A percentile compares a stretch with the other conserved stretches of the same genome.
Evolutionary conservation across 2,888 invertebrate genomes (phyloP).

Genomic region (Epinotia brunnichana): DNA sequence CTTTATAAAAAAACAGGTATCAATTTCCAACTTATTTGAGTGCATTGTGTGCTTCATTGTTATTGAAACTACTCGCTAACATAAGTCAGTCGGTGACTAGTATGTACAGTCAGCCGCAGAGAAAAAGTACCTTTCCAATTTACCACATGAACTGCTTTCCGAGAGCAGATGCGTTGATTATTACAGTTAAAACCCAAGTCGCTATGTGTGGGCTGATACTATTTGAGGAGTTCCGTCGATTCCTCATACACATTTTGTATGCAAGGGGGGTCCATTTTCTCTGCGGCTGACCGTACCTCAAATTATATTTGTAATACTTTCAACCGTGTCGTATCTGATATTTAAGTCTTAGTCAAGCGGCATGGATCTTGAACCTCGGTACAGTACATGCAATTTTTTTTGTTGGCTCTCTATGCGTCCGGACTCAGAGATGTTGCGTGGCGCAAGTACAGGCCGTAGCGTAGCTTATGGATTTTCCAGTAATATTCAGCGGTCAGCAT

Average conservation of each 20-base stretch:
- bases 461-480: neutral
- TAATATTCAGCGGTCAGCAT: neutral
- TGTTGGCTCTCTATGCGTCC: slow-evolving; percentile 74
- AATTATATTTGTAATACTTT: slow-evolving; percentile 16
- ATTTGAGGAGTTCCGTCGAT: too few species aligned
- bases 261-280: too few species aligned
- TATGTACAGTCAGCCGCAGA: too few species aligned
- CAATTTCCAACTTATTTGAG: too few species aligned
- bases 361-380: slow-evolving; percentile 79
- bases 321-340: slow-evolving; percentile 61
- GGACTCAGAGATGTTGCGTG: slow-evolving; percentile 67
- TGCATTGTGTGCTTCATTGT: neutral
- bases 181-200: too few species aligned
- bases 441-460: slow-evolving; percentile 52
- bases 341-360: slow-evolving; percentile 61
- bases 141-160: too few species aligned
- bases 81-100: neutral
- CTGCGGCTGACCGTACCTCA: too few species aligned
- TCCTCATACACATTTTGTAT: too few species aligned
- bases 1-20: too few species aligned
- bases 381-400: slow-evolving; percentile 65
- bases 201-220: too few species aligned
- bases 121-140: too few species aligned
- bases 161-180: too few species aligned
- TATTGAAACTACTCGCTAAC: neutral